Conservation (phyloP, 2,797 vertebrate species). For the Amblyopsis hoosieri region DNA sequence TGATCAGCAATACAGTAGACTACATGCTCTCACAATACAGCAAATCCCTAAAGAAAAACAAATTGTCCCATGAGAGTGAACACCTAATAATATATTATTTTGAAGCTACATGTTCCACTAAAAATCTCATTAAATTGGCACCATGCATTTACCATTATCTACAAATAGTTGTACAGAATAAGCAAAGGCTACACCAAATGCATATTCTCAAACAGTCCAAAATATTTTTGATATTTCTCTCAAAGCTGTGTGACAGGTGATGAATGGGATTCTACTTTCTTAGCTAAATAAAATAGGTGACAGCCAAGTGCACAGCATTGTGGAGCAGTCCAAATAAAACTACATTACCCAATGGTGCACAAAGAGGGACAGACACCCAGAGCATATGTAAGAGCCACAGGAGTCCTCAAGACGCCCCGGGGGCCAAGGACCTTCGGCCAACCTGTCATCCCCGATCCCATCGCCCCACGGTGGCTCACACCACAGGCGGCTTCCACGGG, state of each 20-base stretch:
- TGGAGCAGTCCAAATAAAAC: slow-evolving; percentile 66
- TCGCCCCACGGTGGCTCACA: slow-evolving; percentile 96
- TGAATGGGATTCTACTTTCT: slow-evolving; percentile 64
- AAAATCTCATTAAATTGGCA: neutral
- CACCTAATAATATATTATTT: neutral
- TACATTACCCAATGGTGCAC: slow-evolving; percentile 85
- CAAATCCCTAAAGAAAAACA: too few species aligned
- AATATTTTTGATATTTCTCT: slow-evolving; percentile 68
- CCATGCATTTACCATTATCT: slow-evolving; percentile 35
- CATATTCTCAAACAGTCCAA: neutral
- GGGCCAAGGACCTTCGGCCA: slow-evolving; percentile 98
- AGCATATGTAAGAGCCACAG: slow-evolving; percentile 97
- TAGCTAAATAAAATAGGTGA: slow-evolving; percentile 41
- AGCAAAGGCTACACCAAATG: neutral
- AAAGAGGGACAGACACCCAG: slow-evolving; percentile 73
- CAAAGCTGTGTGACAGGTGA: slow-evolving; percentile 71
- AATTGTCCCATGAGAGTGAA: too few species aligned
- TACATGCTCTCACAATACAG: neutral
- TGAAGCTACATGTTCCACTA: neutral
- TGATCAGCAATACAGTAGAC: neutral
- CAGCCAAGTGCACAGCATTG: slow-evolving; percentile 58
- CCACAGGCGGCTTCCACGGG: slow-evolving; percentile 99
- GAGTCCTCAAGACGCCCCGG: slow-evolving; percentile 95
- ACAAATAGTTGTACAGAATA: neutral
- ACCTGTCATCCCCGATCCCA: slow-evolving; percentile 99